Base-by-base conservation (phyloP, 2,888 invertebrate species). In the Caenorhabditis doughertyi region DNA sequence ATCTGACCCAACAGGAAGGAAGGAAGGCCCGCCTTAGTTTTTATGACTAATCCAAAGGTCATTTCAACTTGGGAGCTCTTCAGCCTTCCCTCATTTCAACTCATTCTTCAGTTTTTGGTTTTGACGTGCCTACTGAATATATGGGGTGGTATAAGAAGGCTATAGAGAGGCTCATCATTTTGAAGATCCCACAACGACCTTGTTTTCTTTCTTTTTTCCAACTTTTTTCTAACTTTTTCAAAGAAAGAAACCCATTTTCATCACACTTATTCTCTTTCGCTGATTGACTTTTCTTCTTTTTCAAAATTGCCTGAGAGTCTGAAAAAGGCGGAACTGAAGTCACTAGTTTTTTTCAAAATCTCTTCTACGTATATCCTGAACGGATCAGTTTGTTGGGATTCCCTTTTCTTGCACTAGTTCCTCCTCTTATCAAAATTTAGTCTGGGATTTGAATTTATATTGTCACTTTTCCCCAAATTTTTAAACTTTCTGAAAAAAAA, bases 31-130 rank as follows among this genome's bases (percentile, higher is more conserved):
- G 49, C 58, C 74, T 49, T 35, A 62, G 27, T 51, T 77, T 68
- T 77, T 62, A 68, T 68, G 77, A 77, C 68, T 60, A 77, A 77
- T 68, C 42, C 32, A 62, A 62, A 73, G 51, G 62, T 73, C 64
- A 18, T 72, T 62, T 49, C n/a, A 18, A 25, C 71, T 60, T 47
- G n/a, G n/a, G n/a, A n/a, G n/a, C n/a, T 32, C 35, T 29, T 23
- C 44, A 16, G 39, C n/a, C 32, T n/a, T 25, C 18, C 29, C 47
- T 60, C 55, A 53, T 68, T 51, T 27, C 29, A 35, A 44, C 62
- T 44, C 39, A 25, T 49, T 35, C 64, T 49, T 65, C 51, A 27
- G 42, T 58, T 60, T 42, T 21, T 13, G 11, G 39, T 60, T 39
- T 23, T 60, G 67, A 32, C 55, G 32, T 32, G 29, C 23, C 35